A percentile compares a stretch with the other conserved stretches of the same genome.
Conservation (phyloP, 1,140 invertebrate species). For the Aleiodes sp. region DNA sequence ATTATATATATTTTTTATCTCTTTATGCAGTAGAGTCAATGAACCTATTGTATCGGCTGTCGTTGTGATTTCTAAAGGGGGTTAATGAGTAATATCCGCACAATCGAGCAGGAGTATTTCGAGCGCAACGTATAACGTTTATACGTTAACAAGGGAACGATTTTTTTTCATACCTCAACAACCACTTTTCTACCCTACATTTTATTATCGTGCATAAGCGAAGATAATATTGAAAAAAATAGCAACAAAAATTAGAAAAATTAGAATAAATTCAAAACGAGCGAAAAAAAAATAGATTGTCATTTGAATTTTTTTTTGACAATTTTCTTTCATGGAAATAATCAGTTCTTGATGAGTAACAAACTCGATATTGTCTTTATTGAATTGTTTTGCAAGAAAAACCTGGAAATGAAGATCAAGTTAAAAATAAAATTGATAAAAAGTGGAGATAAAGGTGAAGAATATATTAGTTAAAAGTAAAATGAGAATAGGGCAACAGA, state of each 20-base stretch:
- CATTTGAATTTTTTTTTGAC: no score
- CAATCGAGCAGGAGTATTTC: slow-evolving; percentile 19
- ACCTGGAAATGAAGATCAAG: no score
- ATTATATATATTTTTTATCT: background rate
- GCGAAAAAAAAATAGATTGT: no score
- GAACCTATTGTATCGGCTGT: slow-evolving; percentile 3
- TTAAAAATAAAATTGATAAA: background rate
- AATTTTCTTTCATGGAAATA: no score
- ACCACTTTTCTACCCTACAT: background rate
- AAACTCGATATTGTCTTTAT: no score
- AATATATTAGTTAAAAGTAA: slow-evolving; percentile 1
- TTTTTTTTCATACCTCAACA: background rate
- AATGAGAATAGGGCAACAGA: slow-evolving; percentile 21
- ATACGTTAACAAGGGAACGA: background rate
- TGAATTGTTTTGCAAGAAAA: no score
- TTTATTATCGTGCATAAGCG: background rate
- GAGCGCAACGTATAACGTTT: background rate
- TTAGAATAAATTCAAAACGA: no score
- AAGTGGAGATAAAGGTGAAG: background rate
- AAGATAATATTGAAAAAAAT: no score
- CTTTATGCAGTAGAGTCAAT: no score
- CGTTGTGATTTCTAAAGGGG: background rate
- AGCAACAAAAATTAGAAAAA: no score
- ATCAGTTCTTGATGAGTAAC: no score
- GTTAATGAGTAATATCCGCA: slow-evolving; percentile 18